phyloP scores from a whole-genome alignment of 1,140 invertebrate species.

The Brachionus paranguensis region DNA sequence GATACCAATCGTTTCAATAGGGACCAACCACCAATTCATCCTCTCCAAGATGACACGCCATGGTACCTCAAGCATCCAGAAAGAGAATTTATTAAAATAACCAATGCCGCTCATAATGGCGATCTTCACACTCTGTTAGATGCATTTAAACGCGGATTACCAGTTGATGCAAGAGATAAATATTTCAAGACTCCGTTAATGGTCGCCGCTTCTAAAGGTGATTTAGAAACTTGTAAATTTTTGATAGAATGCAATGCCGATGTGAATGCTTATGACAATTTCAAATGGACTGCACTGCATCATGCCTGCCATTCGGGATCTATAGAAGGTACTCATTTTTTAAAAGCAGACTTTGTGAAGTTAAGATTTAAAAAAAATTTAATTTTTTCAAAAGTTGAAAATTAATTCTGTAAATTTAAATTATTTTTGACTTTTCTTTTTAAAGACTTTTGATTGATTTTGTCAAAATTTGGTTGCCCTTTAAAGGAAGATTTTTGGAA shows the following conservation, averaged over 20 bases:
- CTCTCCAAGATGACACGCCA: slow-evolving; percentile 53
- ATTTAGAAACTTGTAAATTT: slow-evolving; percentile 51
- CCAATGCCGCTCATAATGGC: slow-evolving; percentile 45
- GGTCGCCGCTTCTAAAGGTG: slow-evolving; percentile 49
- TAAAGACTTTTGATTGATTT: too few species aligned
- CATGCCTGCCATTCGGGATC: slow-evolving; percentile 54
- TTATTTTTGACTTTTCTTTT: too few species aligned
- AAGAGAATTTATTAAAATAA: slow-evolving; percentile 52
- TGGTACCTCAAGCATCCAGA: slow-evolving; percentile 55
- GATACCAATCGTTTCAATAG: slow-evolving; percentile 53
- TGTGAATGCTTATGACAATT: slow-evolving; percentile 54
- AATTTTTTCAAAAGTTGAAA: too few species aligned
- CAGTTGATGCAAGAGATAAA: slow-evolving; percentile 53
- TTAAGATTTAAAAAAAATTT: too few species aligned
- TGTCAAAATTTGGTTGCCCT: too few species aligned
- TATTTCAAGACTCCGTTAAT: slow-evolving; percentile 57
- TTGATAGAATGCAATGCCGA: slow-evolving; percentile 52
- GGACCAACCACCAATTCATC: slow-evolving; percentile 52
- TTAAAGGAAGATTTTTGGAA: too few species aligned
- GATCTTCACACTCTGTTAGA: slow-evolving; percentile 48
- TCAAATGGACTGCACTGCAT: slow-evolving; percentile 57
- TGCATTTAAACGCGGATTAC: slow-evolving; percentile 48
- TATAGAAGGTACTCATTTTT: not conserved
- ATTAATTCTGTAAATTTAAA: too few species aligned
- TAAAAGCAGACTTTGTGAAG: too few species aligned